Conservation (phyloP, 2,888 invertebrate genomes). For the Drosophila acutilabella region DNA sequence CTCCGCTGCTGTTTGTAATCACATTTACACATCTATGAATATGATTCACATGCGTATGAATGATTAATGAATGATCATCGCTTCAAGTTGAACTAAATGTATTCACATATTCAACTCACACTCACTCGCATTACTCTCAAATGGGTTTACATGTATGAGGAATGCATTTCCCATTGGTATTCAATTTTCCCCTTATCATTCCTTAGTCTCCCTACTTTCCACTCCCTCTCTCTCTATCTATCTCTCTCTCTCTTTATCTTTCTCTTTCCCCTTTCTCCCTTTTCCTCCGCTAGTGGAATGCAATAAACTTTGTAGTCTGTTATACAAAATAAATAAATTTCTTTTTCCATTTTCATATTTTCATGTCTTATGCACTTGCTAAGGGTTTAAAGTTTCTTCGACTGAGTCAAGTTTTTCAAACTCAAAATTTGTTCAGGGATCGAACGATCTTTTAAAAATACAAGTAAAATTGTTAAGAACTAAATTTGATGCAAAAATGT, state of each 20-base stretch:
- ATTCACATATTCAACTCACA: slow-evolving; percentile 35
- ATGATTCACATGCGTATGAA: slow-evolving; percentile 59
- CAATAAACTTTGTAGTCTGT: slow-evolving; percentile 65
- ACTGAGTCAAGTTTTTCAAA: no score
- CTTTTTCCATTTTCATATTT: slow-evolving; percentile 21
- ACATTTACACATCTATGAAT: slow-evolving; percentile 45
- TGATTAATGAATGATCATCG: slow-evolving; percentile 69
- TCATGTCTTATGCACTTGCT: no score
- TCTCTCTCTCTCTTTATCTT: background rate
- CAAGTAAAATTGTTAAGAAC: no score
- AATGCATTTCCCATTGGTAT: slow-evolving; percentile 14
- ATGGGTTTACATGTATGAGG: background rate
- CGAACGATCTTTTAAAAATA: no score
- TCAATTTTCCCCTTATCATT: background rate
- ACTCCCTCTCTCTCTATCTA: background rate
- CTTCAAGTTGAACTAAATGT: slow-evolving; percentile 43
- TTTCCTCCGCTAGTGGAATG: slow-evolving; percentile 53
- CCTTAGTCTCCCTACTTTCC: background rate
- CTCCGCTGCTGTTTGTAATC: slow-evolving; percentile 14
- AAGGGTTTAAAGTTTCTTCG: no score
- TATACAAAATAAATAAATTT: slow-evolving; percentile 40
- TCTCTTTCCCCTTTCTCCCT: background rate
- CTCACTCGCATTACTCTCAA: background rate
- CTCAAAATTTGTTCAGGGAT: no score
- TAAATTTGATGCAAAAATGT: no score